Evolutionary conservation across 2,888 invertebrate species (phyloP).

Genomic region (Acanthopleura granulata): DNA sequence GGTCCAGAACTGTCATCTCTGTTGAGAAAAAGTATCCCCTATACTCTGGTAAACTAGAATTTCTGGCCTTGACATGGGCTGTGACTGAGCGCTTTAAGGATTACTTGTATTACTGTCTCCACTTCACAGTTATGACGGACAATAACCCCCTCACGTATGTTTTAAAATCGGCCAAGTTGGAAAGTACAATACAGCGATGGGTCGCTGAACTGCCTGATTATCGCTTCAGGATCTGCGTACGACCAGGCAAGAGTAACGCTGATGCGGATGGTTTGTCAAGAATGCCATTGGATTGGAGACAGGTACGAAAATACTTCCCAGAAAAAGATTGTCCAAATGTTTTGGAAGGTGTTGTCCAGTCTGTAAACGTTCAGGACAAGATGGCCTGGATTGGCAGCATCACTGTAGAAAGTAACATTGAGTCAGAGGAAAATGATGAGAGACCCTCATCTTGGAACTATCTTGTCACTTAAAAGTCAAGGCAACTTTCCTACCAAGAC

Average conservation of each 20-base stretch:
- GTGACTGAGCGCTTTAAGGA: slow-evolving; percentile 18
- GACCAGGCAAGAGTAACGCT: slow-evolving; percentile 17
- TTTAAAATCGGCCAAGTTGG: no score
- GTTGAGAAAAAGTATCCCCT: slow-evolving; percentile 30
- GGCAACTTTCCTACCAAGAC: not conserved
- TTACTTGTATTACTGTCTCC: no score
- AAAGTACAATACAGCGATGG: not conserved
- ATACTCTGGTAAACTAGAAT: slow-evolving; percentile 18
- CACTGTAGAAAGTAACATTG: no score
- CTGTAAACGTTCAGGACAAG: not conserved
- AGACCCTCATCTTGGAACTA: not conserved
- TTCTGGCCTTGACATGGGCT: slow-evolving; percentile 20
- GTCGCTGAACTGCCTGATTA: slow-evolving; percentile 20
- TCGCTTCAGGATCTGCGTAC: slow-evolving; percentile 19
- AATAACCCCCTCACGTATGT: no score
- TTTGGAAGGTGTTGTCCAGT: no score
- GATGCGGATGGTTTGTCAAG: slow-evolving; percentile 25
- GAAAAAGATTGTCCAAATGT: not conserved
- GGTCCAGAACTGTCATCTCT: slow-evolving; percentile 30
- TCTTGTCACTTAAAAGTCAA: not conserved
- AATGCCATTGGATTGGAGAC: slow-evolving; percentile 20
- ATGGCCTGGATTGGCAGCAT: no score
- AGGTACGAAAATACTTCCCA: slow-evolving; percentile 9
- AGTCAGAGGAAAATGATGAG: not conserved
- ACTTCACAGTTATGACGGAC: no score